Base-by-base conservation (phyloP, 2,888 invertebrate genomes). In the Mimumesa dahlbomi region DNA sequence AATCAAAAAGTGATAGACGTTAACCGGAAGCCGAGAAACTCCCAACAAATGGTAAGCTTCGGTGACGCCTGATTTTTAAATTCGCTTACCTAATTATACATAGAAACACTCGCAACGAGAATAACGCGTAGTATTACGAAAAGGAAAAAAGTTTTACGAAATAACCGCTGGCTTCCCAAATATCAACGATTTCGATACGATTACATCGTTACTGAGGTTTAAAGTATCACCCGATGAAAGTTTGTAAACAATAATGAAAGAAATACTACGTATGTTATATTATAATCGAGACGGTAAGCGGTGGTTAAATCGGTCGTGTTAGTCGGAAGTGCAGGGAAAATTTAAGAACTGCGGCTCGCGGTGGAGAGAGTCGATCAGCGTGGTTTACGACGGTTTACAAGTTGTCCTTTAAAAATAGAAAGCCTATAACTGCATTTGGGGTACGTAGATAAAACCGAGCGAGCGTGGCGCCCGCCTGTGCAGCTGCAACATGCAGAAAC, bases 41-140 rank as follows among this genome's bases (percentile, higher is more conserved):
- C 96, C 40, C 93, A 95, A 86, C 97, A 97, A 93, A 97, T 97
- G 97, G 97, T 97, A 88, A 94, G 95, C 92, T 25, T n/a, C 6
- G n/a, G 29, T 9, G 1, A 29, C 6, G 6, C 29, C 2, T 1
- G 1, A 29, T 9, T 9, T 29, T 29, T 29, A 9, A 29, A 29
- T 29, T 29, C 29, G 29, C 29, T 1, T 29, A 29, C 29, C 1
- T 1, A 2, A 29, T 29, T n/a, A n/a, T n/a, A n/a, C n/a, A n/a
- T n/a, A n/a, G n/a, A n/a, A n/a, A n/a, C n/a, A n/a, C n/a, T n/a
- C n/a, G n/a, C n/a, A n/a, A n/a, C n/a, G n/a, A n/a, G n/a, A n/a
- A n/a, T n/a, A n/a, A n/a, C n/a, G n/a, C n/a, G n/a, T n/a, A n/a
- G n/a, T n/a, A n/a, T n/a, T n/a, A n/a, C n/a, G n/a, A n/a, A n/a